Percentiles rank a stretch among this genome's conserved stretches.
Evolutionary conservation across 1,140 invertebrate genomes (phyloP).

Genomic region (Drosophila navojoa): DNA sequence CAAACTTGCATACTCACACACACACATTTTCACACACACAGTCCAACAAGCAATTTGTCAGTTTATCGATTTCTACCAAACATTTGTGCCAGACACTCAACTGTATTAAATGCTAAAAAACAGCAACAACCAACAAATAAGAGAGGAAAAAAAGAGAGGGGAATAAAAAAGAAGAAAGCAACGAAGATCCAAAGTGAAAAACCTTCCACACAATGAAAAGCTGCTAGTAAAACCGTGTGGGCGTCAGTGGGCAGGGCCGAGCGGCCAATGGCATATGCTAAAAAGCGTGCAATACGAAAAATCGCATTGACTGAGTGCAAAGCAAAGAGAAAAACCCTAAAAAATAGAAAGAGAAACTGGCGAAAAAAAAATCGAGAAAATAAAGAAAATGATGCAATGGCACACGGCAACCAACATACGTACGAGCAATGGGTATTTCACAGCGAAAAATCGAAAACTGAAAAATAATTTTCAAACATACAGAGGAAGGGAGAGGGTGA

Average conservation of each 20-base stretch:
- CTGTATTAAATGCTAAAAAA: constrained; percentile 83
- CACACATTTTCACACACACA: constrained; percentile 31
- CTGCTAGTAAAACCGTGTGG: constrained; percentile 48
- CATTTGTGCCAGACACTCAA: constrained; percentile 82
- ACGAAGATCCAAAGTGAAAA: constrained; percentile 70
- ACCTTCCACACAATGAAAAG: constrained; percentile 81
- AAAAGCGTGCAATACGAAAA: constrained; percentile 79
- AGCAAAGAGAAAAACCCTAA: constrained; percentile 48
- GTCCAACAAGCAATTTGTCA: constrained; percentile 81
- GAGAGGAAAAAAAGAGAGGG: constrained; percentile 1
- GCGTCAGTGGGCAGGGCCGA: constrained; percentile 18
- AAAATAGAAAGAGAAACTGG: constrained; percentile 19
- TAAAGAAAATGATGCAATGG: constrained; percentile 45
- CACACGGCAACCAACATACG: constrained; percentile 51
- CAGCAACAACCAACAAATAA: constrained; percentile 58
- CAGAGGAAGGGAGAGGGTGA: constrained; percentile 21
- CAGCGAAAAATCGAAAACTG: constrained; percentile 82
- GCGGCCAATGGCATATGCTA: constrained; percentile 79
- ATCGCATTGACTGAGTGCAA: constrained; percentile 56
- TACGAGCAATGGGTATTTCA: constrained; percentile 79
- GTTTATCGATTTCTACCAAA: constrained; percentile 83
- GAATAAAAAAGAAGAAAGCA: constrained; percentile 3
- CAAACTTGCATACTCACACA: background rate
- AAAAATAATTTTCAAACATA: constrained; percentile 79
- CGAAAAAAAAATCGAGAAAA: constrained; percentile 38